These are phyloP conservation scores for Charina bottae DNA, from an alignment of 2,113 vertebrate genomes.

Conservation along the genomic window DNA sequence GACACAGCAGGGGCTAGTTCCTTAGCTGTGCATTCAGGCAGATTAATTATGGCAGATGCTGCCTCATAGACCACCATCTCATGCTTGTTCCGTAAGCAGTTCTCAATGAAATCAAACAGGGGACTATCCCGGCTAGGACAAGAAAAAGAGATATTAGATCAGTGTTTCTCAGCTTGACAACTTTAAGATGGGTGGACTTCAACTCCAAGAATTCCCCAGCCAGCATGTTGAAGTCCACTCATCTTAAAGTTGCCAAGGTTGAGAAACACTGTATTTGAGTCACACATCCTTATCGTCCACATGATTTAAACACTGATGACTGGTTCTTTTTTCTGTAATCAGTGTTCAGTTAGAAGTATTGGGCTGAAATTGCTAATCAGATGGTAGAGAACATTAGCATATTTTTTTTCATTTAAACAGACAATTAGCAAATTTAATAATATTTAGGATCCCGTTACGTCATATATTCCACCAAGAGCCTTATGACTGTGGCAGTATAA, in stretches of 20 bases:
- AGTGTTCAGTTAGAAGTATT: neutral
- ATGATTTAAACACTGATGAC: neutral
- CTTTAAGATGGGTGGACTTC: no score
- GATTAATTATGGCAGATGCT: constrained; percentile 80
- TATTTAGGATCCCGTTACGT: no score
- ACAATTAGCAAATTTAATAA: neutral
- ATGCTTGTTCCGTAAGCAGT: constrained; percentile 82
- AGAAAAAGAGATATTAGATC: neutral
- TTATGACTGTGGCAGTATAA: no score
- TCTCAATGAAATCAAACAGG: constrained; percentile 82
- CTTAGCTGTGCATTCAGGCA: constrained; percentile 82
- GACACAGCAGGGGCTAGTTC: constrained; percentile 83
- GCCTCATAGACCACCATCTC: constrained; percentile 86
- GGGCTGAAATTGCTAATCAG: neutral
- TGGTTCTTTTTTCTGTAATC: neutral
- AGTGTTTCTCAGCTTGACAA: no score
- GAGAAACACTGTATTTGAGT: neutral
- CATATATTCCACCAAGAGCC: no score
- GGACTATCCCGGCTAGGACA: constrained; percentile 76
- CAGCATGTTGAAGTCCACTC: no score
- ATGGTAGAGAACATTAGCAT: neutral
- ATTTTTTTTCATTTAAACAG: neutral
- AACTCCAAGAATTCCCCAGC: no score
- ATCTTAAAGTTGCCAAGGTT: no score
- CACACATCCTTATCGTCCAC: neutral